These are phyloP conservation scores for Harpagoxenus sublaevis DNA, from an alignment of 2,888 invertebrate genomes.

Conservation along the genomic window DNA sequence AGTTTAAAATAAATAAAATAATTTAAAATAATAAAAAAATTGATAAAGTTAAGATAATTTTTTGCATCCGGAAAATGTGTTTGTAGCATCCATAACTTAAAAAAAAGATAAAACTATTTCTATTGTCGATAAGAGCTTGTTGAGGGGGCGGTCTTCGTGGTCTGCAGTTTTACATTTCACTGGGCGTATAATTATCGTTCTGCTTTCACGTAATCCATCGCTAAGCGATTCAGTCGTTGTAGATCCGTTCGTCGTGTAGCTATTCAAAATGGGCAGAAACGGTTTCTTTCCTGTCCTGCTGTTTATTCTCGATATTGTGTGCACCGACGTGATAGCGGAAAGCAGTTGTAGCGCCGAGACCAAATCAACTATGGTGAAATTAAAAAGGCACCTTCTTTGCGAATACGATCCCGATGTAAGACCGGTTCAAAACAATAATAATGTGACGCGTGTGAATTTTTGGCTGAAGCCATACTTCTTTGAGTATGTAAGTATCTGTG, in stretches of 20 bases:
- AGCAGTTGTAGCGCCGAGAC: conserved; percentile 72
- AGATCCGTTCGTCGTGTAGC: not conserved
- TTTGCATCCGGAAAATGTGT: not conserved
- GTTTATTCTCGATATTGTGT: not conserved
- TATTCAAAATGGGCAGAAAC: conserved; percentile 36
- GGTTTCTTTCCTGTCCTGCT: conserved; percentile 11
- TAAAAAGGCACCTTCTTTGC: conserved; percentile 88
- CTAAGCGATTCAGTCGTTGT: conserved; percentile 12
- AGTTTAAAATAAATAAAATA: not conserved
- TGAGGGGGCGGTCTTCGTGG: conserved; percentile 67
- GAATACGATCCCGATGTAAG: conserved; percentile 85
- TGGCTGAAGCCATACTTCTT: conserved; percentile 88
- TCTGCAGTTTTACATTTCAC: conserved; percentile 66
- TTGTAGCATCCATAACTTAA: not conserved
- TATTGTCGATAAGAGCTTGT: conserved; percentile 5
- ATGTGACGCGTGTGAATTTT: conserved; percentile 87
- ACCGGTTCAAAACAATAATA: conserved; percentile 87
- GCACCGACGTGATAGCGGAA: not conserved
- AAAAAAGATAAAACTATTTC: not conserved
- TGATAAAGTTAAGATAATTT: not conserved
- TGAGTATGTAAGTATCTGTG: conserved; percentile 76
- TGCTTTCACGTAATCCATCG: conserved; percentile 2
- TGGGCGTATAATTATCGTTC: conserved; percentile 69
- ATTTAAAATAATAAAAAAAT: not conserved
- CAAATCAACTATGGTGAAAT: conserved; percentile 73